phyloP scores from a whole-genome alignment of 2,888 invertebrate species.

The Adelognathus sp. region DNA sequence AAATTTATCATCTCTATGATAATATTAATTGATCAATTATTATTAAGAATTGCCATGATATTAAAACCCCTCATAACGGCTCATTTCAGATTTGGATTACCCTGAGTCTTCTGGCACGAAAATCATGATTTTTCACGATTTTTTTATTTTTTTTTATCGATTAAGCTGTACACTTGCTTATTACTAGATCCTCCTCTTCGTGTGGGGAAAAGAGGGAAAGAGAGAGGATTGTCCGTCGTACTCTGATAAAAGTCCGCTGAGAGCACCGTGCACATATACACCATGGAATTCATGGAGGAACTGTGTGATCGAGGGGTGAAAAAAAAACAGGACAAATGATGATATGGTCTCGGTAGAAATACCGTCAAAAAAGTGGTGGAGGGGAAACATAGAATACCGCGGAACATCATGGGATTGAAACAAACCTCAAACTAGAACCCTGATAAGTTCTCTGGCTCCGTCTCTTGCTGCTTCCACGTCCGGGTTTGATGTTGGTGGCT shows the following conservation, averaged over 20 bases:
- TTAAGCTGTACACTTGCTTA: no score
- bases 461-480: conserved; percentile 77
- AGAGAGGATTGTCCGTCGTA: not conserved
- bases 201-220: not conserved
- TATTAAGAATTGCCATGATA: no score
- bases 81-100: no score
- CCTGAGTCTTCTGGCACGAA: no score
- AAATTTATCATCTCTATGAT: no score
- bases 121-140: no score
- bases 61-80: no score
- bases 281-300: not conserved
- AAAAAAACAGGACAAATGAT: not conserved
- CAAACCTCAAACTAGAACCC: conserved; percentile 72
- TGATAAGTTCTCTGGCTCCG: conserved; percentile 79
- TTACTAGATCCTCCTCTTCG: no score
- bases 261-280: not conserved
- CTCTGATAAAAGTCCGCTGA: not conserved
- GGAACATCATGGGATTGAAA: conserved; percentile 17
- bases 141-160: no score
- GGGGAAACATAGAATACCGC: conserved; percentile 24
- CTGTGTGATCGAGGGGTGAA: not conserved
- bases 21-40: no score
- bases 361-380: no score
- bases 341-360: not conserved
- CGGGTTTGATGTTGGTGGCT: conserved; percentile 77